Percentiles rank a stretch among this genome's conserved stretches.
Conservation (phyloP, 2,797 vertebrate genomes). For the Sebastes dallii region DNA sequence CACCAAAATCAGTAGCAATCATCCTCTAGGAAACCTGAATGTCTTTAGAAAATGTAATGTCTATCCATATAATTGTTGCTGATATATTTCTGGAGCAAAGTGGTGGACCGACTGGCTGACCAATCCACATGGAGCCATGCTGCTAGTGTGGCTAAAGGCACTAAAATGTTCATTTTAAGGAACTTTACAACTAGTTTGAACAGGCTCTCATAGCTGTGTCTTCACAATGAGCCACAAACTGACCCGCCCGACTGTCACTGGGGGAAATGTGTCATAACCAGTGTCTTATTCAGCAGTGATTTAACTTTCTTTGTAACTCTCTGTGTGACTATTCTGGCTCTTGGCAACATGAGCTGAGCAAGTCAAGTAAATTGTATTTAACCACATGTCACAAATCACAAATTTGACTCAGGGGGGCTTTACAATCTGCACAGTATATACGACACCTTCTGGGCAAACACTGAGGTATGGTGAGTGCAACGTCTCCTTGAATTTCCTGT, state of each 20-base stretch:
- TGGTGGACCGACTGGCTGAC: background rate
- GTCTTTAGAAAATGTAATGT: background rate
- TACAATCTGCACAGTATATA: background rate
- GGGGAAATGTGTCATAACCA: background rate
- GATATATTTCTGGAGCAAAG: background rate
- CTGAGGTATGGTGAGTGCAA: background rate
- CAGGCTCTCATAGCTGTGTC: background rate
- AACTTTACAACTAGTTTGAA: background rate
- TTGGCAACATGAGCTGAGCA: background rate
- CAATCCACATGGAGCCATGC: too few species aligned
- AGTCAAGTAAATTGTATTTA: background rate
- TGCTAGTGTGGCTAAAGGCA: background rate
- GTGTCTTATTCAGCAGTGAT: background rate
- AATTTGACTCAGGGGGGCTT: background rate
- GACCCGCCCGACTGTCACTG: background rate
- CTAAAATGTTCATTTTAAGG: background rate
- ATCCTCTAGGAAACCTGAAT: background rate
- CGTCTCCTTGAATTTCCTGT: constrained; percentile 31
- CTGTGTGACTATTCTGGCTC: background rate
- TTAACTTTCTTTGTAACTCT: background rate
- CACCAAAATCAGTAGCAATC: background rate
- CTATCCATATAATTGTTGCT: background rate
- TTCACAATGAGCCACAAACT: background rate
- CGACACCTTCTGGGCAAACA: background rate
- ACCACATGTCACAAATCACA: background rate